Conservation (phyloP, 2,888 invertebrate species). For the Serrognathus titanus region DNA sequence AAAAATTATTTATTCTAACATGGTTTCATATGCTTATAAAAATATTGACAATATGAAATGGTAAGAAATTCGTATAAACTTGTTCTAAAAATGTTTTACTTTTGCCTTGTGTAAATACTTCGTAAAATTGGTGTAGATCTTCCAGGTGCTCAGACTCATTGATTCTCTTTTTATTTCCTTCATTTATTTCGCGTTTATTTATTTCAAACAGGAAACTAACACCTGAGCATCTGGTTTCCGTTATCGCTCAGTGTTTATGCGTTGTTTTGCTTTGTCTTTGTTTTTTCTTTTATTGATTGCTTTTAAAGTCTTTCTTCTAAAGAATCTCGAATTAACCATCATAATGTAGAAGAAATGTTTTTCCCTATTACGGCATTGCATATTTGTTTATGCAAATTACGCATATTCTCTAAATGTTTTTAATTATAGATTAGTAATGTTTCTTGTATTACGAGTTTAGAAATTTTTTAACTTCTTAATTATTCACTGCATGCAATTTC, state of each 20-base stretch:
- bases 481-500: not conserved
- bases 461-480: constrained; percentile 3
- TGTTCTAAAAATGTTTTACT: not conserved
- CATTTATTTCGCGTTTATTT: not conserved
- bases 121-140: constrained; percentile 24
- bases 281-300: not conserved
- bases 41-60: constrained; percentile 6
- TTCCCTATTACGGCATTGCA: too few relatives aligned
- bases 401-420: constrained; percentile 13
- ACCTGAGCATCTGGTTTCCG: constrained; percentile 31
- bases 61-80: not conserved
- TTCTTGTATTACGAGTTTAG: constrained; percentile 4
- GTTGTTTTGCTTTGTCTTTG: constrained; percentile 7
- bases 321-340: not conserved
- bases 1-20: constrained; percentile 14
- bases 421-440: constrained; percentile 14
- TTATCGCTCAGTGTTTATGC: constrained; percentile 10
- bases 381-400: constrained; percentile 1
- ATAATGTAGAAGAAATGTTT: constrained; percentile 3
- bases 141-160: constrained; percentile 26
- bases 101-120: not conserved
- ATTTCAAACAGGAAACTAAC: constrained; percentile 32
- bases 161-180: not conserved
- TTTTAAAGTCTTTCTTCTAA: constrained; percentile 4
- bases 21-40: constrained; percentile 4